Conservation (phyloP, 2,888 invertebrate genomes). For the Caenorhabditis macrosperma region DNA sequence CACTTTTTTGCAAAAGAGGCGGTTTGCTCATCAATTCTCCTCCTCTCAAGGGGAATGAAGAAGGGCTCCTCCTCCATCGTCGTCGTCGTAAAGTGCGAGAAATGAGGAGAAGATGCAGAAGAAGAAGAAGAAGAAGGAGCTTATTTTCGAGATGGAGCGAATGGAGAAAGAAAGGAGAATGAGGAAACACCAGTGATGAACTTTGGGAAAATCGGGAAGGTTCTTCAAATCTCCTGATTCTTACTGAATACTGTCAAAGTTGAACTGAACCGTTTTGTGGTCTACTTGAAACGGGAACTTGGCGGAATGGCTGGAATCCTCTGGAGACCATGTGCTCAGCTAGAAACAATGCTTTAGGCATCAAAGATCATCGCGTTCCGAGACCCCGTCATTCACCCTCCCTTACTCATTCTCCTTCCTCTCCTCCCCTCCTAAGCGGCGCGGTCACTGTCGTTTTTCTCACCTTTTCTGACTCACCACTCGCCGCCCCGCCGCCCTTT, state of each 20-base stretch:
- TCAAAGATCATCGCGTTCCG: too few species aligned
- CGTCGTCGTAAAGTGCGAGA: constrained; percentile 23
- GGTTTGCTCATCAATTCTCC: constrained; percentile 26
- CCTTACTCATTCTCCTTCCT: too few species aligned
- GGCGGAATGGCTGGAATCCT: too few species aligned
- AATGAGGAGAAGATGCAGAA: background rate
- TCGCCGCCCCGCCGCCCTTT: background rate
- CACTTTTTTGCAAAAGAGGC: constrained; percentile 34
- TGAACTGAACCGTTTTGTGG: too few species aligned
- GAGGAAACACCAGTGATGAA: constrained; percentile 38
- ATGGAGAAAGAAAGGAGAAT: background rate
- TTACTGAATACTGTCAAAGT: background rate
- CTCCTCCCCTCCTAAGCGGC: too few species aligned
- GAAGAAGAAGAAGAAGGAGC: background rate
- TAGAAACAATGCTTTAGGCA: too few species aligned
- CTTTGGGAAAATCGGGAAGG: background rate
- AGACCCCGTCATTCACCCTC: too few species aligned
- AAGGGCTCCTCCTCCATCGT: background rate
- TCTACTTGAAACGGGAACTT: too few species aligned
- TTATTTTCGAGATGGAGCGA: too few species aligned
- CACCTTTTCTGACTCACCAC: background rate
- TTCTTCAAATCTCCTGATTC: background rate
- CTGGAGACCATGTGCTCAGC: too few species aligned
- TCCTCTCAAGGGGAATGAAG: constrained; percentile 14
- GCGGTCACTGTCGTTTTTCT: background rate